phyloP scores from a whole-genome alignment of 2,888 invertebrate species.

The Lochmaea capreae region DNA sequence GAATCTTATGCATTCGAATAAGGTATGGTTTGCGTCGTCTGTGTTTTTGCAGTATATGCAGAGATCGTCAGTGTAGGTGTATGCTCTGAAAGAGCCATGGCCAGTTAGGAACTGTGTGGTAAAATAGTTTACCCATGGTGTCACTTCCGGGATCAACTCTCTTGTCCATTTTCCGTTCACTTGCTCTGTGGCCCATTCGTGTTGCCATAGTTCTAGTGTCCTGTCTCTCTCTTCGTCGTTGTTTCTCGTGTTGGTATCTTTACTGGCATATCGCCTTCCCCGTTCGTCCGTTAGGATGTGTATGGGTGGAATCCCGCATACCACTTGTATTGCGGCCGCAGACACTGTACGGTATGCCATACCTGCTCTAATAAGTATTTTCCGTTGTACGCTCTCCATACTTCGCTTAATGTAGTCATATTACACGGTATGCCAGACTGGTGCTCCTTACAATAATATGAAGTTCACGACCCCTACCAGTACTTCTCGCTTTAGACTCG shows the following conservation, averaged over 20 bases:
- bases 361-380: not conserved
- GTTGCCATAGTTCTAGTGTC: not conserved
- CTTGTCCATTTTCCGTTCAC: not conserved
- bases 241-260: too few relatives aligned
- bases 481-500: not conserved
- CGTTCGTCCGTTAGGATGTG: not conserved
- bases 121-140: not conserved
- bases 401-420: not conserved
- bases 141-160: not conserved
- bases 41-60: not conserved
- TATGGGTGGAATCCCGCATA: not conserved
- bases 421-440: not conserved
- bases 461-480: not conserved
- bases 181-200: not conserved
- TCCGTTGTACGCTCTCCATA: not conserved
- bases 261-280: too few relatives aligned
- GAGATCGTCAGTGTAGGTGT: not conserved
- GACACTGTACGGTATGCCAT: not conserved
- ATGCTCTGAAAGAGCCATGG: not conserved
- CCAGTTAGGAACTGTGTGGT: slow-evolving; percentile 1
- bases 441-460: not conserved
- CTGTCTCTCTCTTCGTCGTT: too few relatives aligned
- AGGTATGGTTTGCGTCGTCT: not conserved
- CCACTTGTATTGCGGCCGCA: not conserved
- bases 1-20: not conserved